These are phyloP conservation scores for Nannoperca australis DNA, from an alignment of 2,797 vertebrate species.

Conservation along the genomic window DNA sequence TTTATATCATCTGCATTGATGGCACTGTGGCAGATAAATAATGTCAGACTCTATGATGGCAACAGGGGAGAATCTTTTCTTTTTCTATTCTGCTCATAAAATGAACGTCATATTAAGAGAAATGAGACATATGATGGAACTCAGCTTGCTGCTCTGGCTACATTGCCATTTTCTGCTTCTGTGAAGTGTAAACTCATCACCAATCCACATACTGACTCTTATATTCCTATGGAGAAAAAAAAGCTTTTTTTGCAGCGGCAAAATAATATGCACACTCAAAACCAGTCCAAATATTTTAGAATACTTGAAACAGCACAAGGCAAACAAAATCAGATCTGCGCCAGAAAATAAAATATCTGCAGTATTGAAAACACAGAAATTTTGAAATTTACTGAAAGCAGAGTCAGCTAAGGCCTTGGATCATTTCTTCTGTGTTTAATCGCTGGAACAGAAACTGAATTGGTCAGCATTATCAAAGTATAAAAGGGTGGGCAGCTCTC, in stretches of 20 bases:
- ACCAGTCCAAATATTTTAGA: slow-evolving; percentile 14
- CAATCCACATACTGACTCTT: not conserved
- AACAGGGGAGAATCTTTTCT: not conserved
- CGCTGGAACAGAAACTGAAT: slow-evolving; percentile 4
- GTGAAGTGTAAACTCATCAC: not conserved
- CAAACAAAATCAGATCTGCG: slow-evolving; percentile 7
- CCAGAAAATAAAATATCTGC: not conserved
- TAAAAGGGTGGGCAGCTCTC: no score
- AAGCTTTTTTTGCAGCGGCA: not conserved
- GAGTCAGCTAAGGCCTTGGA: not conserved
- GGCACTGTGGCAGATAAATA: not conserved
- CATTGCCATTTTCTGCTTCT: no score
- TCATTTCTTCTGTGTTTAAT: not conserved
- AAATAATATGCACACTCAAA: not conserved
- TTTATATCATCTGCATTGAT: not conserved
- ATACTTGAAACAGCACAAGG: slow-evolving; percentile 9
- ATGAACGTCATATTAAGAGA: not conserved
- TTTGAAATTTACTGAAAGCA: slow-evolving; percentile 51
- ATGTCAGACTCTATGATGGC: not conserved
- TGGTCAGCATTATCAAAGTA: not conserved
- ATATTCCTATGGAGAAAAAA: not conserved
- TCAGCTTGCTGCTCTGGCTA: not conserved
- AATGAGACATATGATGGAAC: not conserved
- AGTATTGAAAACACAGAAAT: slow-evolving; percentile 19
- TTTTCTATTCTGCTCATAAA: not conserved